These are phyloP conservation scores for Leucoraja erinaceus DNA, from an alignment of 2,113 vertebrate genomes.

Conservation along the genomic window DNA sequence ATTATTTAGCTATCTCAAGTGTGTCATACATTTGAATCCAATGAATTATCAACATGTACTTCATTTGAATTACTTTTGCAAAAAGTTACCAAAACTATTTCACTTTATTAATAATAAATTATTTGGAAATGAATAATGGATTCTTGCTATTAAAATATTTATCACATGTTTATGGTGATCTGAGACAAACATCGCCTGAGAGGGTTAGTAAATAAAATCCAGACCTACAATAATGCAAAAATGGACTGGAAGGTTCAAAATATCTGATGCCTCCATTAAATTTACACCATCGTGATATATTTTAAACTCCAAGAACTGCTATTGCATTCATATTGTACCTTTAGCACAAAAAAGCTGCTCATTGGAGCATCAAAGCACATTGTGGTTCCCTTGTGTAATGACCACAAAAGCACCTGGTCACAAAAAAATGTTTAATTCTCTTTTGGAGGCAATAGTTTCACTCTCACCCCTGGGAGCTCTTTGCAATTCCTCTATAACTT, in stretches of 20 bases:
- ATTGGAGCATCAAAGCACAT: neutral
- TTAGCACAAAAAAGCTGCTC: neutral
- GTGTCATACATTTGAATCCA: neutral
- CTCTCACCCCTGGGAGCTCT: neutral
- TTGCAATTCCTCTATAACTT: neutral
- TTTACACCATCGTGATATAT: too few relatives aligned
- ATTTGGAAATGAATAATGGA: neutral
- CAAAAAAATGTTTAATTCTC: neutral
- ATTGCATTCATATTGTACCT: neutral
- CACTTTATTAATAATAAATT: neutral
- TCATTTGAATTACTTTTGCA: conserved; percentile 29
- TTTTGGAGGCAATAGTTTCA: neutral
- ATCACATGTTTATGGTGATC: neutral
- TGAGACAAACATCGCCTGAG: neutral
- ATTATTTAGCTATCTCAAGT: neutral
- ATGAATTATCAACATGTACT: neutral
- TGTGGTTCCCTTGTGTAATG: neutral
- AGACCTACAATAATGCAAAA: neutral
- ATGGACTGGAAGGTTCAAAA: neutral
- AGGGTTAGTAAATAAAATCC: neutral
- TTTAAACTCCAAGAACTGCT: too few relatives aligned
- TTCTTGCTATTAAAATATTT: conserved; percentile 19
- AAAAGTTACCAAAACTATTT: neutral
- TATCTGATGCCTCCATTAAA: neutral
- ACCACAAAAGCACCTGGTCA: neutral